Percentiles rank a stretch among this genome's conserved stretches.
Conservation (phyloP, 2,797 vertebrate species). For the Amblyopsis hoosieri region DNA sequence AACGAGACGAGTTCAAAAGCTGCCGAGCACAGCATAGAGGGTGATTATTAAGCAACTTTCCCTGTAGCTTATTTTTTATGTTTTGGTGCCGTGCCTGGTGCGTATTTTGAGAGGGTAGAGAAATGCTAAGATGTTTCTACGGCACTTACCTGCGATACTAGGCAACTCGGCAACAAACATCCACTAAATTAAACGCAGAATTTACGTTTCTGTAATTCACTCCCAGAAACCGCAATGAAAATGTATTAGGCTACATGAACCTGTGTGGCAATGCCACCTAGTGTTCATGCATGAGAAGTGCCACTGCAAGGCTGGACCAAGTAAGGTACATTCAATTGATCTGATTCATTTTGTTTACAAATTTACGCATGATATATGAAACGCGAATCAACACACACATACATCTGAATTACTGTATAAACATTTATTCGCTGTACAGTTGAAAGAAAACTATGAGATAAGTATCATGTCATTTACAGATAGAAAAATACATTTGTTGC, state of each 20-base stretch:
- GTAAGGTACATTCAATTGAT: too few species aligned
- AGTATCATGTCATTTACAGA: conserved; percentile 37
- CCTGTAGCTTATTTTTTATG: conserved; percentile 16
- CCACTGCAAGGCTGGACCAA: not conserved
- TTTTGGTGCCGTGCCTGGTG: conserved; percentile 32
- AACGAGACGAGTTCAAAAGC: conserved; percentile 20
- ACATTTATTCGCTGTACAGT: conserved; percentile 73
- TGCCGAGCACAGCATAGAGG: conserved; percentile 53
- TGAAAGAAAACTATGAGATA: conserved; percentile 45
- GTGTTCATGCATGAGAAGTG: conserved; percentile 32
- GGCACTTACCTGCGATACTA: conserved; percentile 7
- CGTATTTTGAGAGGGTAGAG: conserved; percentile 8
- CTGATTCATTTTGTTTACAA: not conserved
- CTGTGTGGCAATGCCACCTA: conserved; percentile 45
- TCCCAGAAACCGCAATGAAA: not conserved
- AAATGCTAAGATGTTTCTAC: not conserved
- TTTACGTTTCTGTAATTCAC: not conserved
- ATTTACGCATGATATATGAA: not conserved
- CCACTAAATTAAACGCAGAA: conserved; percentile 17
- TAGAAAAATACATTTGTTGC: conserved; percentile 76
- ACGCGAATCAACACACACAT: not conserved
- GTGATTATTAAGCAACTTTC: conserved; percentile 46
- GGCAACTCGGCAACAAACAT: conserved; percentile 21
- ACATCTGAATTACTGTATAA: conserved; percentile 48
- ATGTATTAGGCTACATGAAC: not conserved